These are phyloP conservation scores for Anorthoa munda DNA, from an alignment of 2,888 invertebrate genomes.

Conservation along the genomic window DNA sequence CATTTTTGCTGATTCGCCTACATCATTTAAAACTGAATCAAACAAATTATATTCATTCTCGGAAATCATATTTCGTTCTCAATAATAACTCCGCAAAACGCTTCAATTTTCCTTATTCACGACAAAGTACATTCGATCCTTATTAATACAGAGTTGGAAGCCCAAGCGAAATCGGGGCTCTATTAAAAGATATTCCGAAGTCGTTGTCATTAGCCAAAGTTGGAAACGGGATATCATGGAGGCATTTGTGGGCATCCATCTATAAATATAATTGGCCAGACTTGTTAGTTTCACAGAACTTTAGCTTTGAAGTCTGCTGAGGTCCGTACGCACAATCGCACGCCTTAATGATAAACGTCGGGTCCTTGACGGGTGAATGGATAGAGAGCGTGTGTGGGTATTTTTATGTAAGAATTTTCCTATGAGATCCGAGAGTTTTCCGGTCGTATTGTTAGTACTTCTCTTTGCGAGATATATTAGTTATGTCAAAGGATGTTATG, in stretches of 20 bases:
- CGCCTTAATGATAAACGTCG: slow-evolving; percentile 62
- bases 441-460: slow-evolving; percentile 41
- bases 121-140: slow-evolving; percentile 22
- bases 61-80: slow-evolving; percentile 19
- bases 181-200: slow-evolving; percentile 64
- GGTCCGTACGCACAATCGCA: slow-evolving; percentile 62
- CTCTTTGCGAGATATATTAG: slow-evolving; percentile 35
- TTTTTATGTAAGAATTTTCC: slow-evolving; percentile 44
- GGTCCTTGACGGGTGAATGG: slow-evolving; percentile 43
- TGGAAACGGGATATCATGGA: slow-evolving; percentile 64
- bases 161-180: slow-evolving; percentile 22
- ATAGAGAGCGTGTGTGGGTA: slow-evolving; percentile 37
- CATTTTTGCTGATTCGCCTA: slow-evolving; percentile 8
- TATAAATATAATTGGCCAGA: slow-evolving; percentile 87
- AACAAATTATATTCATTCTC: slow-evolving; percentile 17
- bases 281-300: slow-evolving; percentile 81
- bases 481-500: slow-evolving; percentile 31
- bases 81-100: slow-evolving; percentile 30
- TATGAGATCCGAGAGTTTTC: slow-evolving; percentile 36
- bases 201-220: slow-evolving; percentile 70
- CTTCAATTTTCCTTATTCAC: slow-evolving; percentile 40
- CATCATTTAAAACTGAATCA: slow-evolving; percentile 15
- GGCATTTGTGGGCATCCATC: slow-evolving; percentile 80
- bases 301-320: slow-evolving; percentile 78
- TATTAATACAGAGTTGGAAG: slow-evolving; percentile 29